Conservation (phyloP, 2,888 invertebrate genomes). For the Sinelater perroti region DNA sequence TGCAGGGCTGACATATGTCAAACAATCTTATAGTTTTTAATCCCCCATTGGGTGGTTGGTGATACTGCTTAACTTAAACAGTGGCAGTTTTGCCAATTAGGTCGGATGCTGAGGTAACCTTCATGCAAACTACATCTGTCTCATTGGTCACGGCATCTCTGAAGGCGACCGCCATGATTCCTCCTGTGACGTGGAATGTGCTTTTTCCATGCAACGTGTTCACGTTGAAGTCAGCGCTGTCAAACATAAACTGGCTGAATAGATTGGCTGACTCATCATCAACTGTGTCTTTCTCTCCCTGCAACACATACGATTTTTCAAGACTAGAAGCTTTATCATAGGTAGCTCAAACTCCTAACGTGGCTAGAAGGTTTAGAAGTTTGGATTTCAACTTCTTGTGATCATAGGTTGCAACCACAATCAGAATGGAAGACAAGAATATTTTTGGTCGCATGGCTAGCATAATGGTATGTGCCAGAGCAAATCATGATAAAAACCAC, state of each 20-base stretch:
- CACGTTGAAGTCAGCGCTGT: slow-evolving; percentile 41
- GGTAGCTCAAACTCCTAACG: slow-evolving; percentile 29
- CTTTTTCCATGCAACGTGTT: slow-evolving; percentile 39
- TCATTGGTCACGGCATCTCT: slow-evolving; percentile 12
- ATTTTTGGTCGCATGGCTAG: slow-evolving; percentile 37
- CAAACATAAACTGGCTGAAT: slow-evolving; percentile 36
- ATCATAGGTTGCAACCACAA: slow-evolving; percentile 24
- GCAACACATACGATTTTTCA: slow-evolving; percentile 34
- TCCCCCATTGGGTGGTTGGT: slow-evolving; percentile 1
- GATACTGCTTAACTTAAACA: slow-evolving; percentile 1
- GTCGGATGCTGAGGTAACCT: not conserved
- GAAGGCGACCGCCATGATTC: slow-evolving; percentile 34
- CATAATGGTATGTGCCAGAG: slow-evolving; percentile 37
- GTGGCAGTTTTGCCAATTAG: not conserved
- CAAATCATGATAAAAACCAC: no score
- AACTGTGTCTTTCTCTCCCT: not conserved
- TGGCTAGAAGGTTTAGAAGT: slow-evolving; percentile 10
- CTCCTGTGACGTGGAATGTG: slow-evolving; percentile 42
- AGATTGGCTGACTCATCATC: not conserved
- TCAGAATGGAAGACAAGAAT: slow-evolving; percentile 34
- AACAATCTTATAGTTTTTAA: no score
- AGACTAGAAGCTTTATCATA: slow-evolving; percentile 30
- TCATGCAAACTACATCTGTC: slow-evolving; percentile 13
- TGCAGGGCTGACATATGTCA: no score
- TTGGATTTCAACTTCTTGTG: slow-evolving; percentile 35